Evolutionary conservation across 37 sponge, comb jelly and placozoan genomes (phyloP), one percentile per base, ranked within the genome.

Genomic region (Beroe ovata): DNA sequence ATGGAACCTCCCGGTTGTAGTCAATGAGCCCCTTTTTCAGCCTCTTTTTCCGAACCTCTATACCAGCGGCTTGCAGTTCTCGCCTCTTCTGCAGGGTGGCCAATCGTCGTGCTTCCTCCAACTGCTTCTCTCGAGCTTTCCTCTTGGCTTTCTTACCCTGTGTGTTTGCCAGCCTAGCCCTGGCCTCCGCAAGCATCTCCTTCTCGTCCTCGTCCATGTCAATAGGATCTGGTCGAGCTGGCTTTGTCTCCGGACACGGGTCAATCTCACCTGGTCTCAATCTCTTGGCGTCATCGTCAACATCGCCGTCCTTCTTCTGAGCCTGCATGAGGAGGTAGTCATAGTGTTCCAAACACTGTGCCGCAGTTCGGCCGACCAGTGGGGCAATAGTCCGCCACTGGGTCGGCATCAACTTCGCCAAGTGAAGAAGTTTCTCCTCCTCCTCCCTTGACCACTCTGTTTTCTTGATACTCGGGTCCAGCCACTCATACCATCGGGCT

Each of bases 141-240:
- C 99, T 89, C 89, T 97, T 97, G n/a, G 99, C 99, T 89, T 97
- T 97, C 94, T 97, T 97, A 29, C 99, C 99, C 71, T 97, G 99
- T 0, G 99, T 97, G 92, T 97, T 97, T 62, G 99, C 99, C 34
- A 97, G 91, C 32, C 99, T 90, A 14, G 99, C 99, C 39, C 99
- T 88, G 0, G 99, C 99, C 90, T 97, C 99, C 20, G 99, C 94
- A 39, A 97, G 88, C 99, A 97, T 97, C 81, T 97, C 99, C 72
- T 94, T 95, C 90, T 97, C 99, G 63, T 97, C 99, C 84, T 97
- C 99, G 64, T 97, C 99, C 99, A 97, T 97, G 89, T 97, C 99
- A 22, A 94, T 94, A 21, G 99, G 99, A 60, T 97, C 99, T 33
- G 99, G 99, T 29, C 96, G 77, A 19, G 96, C 99, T 32, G 99